These are phyloP conservation scores for Sminthopsis crassicaudata DNA, from an alignment of 2,113 vertebrate species.

Conservation along the genomic window DNA sequence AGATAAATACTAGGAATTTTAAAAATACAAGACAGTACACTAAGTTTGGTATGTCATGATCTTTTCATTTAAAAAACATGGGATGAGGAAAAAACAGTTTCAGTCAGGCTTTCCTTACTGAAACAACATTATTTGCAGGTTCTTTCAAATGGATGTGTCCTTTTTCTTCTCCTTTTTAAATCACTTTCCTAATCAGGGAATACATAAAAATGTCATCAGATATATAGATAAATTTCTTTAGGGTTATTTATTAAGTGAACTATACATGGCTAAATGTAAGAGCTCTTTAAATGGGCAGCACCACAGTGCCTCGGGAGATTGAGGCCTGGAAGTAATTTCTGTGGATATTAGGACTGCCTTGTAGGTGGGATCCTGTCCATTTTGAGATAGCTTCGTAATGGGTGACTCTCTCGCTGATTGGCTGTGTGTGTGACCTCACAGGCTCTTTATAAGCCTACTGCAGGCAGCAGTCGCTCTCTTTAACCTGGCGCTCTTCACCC, in stretches of 20 bases:
- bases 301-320: no score
- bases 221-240: neutral
- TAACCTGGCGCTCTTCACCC: no score
- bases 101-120: constrained; percentile 4
- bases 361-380: no score
- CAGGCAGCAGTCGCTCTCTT: no score
- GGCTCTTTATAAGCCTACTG: no score
- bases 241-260: neutral
- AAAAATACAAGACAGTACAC: neutral
- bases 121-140: neutral
- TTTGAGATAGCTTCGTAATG: no score
- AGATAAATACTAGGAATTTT: neutral
- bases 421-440: no score
- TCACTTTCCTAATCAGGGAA: neutral
- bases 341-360: no score
- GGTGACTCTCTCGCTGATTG: no score
- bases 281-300: no score
- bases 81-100: neutral
- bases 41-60: neutral
- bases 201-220: neutral
- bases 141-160: neutral
- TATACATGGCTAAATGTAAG: neutral
- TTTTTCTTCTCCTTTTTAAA: neutral
- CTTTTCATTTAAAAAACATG: neutral
- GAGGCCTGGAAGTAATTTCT: no score